These are phyloP conservation scores for Rhagonycha lutea DNA, from an alignment of 2,888 invertebrate genomes.

Conservation along the genomic window DNA sequence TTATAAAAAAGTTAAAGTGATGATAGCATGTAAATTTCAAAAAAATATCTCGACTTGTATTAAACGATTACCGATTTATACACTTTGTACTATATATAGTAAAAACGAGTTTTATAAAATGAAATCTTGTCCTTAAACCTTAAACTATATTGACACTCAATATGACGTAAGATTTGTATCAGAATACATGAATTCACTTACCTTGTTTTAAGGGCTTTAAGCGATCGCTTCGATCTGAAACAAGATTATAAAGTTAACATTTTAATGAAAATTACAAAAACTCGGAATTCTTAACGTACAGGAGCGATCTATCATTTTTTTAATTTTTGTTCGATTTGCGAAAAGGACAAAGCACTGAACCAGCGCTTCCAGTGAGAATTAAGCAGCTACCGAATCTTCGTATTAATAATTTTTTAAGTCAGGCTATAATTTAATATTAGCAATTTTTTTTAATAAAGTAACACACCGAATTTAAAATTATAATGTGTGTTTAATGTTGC, in stretches of 20 bases:
- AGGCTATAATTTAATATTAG: not conserved
- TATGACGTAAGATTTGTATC: not conserved
- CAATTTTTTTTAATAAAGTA: not conserved
- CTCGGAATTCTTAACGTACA: not conserved
- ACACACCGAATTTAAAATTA: not conserved
- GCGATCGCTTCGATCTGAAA: slow-evolving; percentile 8
- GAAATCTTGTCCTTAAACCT: not conserved
- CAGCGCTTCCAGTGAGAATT: not conserved
- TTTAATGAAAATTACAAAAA: not conserved
- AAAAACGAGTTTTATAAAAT: not conserved
- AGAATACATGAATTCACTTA: not conserved
- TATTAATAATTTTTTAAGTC: not conserved
- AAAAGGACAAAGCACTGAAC: not conserved
- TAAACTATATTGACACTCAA: not conserved
- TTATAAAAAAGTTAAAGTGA: not conserved
- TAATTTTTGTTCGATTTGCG: not conserved
- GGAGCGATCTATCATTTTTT: not conserved
- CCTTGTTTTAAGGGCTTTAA: slow-evolving; percentile 5
- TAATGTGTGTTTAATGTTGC: not conserved
- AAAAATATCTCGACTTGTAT: not conserved
- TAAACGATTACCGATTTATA: not conserved
- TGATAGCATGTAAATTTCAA: not conserved
- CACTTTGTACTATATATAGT: not conserved
- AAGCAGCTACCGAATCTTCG: not conserved
- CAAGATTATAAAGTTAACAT: slow-evolving; percentile 15